A percentile compares a stretch with the other conserved stretches of the same genome.
Conservation (phyloP, 2,888 invertebrate genomes). For the Lithosia quadra region DNA sequence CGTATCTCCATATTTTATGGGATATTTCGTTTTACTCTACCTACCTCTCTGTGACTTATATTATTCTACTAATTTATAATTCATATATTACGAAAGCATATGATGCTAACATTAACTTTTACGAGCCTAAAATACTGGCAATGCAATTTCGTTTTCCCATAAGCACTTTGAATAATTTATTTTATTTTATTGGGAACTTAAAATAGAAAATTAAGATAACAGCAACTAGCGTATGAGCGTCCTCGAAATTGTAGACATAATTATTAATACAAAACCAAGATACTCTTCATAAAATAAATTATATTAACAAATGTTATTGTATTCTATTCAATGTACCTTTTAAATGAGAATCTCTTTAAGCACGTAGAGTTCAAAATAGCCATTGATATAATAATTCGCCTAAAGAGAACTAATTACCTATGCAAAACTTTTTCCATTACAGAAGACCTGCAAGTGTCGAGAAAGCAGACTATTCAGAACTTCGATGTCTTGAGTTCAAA, state of each 20-base stretch:
- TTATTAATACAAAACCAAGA: neutral
- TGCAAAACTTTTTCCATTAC: slow-evolving; percentile 69
- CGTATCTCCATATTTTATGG: neutral
- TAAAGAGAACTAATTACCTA: slow-evolving; percentile 63
- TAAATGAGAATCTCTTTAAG: slow-evolving; percentile 36
- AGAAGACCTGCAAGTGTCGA: slow-evolving; percentile 52
- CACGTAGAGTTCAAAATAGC: slow-evolving; percentile 41
- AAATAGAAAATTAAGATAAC: too few species aligned
- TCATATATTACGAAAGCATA: neutral
- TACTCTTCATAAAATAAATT: neutral
- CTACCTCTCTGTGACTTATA: neutral
- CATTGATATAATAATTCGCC: slow-evolving; percentile 49
- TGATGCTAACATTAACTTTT: neutral
- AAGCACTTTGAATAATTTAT: neutral
- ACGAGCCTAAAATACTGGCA: neutral
- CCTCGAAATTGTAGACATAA: too few species aligned
- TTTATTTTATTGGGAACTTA: neutral
- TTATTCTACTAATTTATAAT: neutral
- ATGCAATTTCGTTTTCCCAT: neutral
- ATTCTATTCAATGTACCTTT: neutral
- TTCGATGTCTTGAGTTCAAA: slow-evolving; percentile 56
- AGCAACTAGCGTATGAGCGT: too few species aligned
- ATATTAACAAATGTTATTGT: neutral
- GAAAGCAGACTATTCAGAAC: slow-evolving; percentile 61
- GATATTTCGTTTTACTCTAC: neutral